Percentiles rank a stretch among this genome's conserved stretches.
These are phyloP conservation scores for Coremacera marginata DNA, from an alignment of 2,888 invertebrate species.

Conservation along the genomic window DNA sequence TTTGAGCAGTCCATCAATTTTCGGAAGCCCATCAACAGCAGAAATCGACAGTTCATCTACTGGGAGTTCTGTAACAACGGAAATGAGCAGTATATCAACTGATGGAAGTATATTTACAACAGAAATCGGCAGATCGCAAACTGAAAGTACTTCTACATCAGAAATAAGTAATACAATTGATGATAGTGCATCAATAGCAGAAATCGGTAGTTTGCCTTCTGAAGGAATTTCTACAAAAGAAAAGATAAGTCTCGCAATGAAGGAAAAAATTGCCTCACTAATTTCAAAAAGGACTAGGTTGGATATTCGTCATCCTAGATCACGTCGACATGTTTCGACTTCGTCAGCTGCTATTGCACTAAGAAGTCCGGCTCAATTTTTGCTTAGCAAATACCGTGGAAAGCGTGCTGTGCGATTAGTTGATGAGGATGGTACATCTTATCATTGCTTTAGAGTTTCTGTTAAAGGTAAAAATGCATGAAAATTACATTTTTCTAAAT, in stretches of 20 bases:
- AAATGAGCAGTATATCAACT: neutral
- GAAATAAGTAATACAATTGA: neutral
- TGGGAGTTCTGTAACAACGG: neutral
- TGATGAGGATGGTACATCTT: conserved; percentile 13
- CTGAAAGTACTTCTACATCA: neutral
- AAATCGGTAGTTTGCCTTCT: neutral
- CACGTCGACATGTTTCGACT: neutral
- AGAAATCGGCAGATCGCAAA: neutral
- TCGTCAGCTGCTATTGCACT: conserved; percentile 12
- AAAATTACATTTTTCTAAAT: neutral
- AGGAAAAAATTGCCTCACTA: neutral
- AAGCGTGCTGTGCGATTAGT: neutral
- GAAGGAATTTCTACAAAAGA: neutral
- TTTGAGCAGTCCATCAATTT: neutral
- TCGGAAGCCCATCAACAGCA: neutral
- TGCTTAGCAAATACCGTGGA: neutral
- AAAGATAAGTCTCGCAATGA: neutral
- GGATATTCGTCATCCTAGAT: neutral
- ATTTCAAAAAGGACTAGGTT: neutral
- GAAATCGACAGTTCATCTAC: neutral
- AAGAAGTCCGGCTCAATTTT: neutral
- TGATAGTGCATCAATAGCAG: neutral
- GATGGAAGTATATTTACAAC: neutral
- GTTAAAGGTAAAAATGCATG: conserved; percentile 14
- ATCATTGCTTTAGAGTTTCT: conserved; percentile 34